Percentiles rank a stretch among this genome's conserved stretches.
Conservation (phyloP, 2,888 invertebrate genomes). For the Archaeoteleia sp. region DNA sequence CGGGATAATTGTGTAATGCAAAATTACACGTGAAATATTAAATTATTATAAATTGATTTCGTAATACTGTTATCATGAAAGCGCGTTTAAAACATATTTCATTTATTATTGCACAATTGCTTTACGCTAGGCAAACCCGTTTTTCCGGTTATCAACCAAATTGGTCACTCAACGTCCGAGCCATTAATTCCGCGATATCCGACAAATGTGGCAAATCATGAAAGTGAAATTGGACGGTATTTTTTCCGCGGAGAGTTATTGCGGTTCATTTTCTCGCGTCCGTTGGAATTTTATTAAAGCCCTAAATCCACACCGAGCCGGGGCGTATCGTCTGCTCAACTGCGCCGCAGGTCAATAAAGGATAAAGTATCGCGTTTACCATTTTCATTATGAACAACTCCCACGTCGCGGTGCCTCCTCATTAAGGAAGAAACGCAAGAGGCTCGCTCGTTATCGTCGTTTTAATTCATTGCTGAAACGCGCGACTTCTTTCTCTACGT, state of each 20-base stretch:
- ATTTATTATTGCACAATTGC: too few species aligned
- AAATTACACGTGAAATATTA: too few species aligned
- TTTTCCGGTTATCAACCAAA: too few species aligned
- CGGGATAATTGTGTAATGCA: too few species aligned
- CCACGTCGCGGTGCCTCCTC: conserved; percentile 35
- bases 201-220: too few species aligned
- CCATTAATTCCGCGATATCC: too few species aligned
- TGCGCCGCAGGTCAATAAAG: conserved; percentile 44
- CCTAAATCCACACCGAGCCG: conserved; percentile 38
- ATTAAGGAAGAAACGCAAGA: conserved; percentile 37
- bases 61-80: too few species aligned
- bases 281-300: conserved; percentile 43
- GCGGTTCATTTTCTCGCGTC: conserved; percentile 30
- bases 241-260: conserved; percentile 26
- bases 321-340: conserved; percentile 11
- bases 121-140: too few species aligned
- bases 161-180: too few species aligned
- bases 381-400: conserved; percentile 51
- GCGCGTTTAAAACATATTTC: too few species aligned
- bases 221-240: conserved; percentile 39
- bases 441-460: conserved; percentile 34
- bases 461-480: conserved; percentile 24
- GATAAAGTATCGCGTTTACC: conserved; percentile 50
- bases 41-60: too few species aligned
- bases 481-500: too few species aligned